Conservation (phyloP, 2,888 invertebrate genomes). For the Zygogramma bicolorata region DNA sequence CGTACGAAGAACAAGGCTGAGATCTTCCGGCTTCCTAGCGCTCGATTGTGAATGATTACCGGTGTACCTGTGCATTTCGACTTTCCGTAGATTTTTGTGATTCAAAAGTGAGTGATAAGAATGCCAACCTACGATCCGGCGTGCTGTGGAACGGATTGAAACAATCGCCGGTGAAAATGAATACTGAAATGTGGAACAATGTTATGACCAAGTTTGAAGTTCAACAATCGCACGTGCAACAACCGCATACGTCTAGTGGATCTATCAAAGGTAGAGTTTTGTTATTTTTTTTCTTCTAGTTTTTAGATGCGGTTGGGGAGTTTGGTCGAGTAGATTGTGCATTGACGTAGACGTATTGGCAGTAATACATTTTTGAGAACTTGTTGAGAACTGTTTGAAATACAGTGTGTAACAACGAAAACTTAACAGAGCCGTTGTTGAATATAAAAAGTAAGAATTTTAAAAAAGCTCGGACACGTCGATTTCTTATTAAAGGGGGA, state of each 20-base stretch:
- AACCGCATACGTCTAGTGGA: constrained; percentile 84
- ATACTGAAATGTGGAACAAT: constrained; percentile 87
- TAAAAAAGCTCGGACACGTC: no score
- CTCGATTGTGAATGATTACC: neutral
- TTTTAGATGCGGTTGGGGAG: neutral
- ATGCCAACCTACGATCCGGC: neutral
- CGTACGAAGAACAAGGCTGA: constrained; percentile 65
- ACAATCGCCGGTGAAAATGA: constrained; percentile 71
- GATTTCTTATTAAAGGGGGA: no score
- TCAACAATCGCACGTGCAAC: constrained; percentile 75
- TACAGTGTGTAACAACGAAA: no score
- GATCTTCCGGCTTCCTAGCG: constrained; percentile 41
- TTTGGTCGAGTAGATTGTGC: neutral
- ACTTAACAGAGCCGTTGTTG: no score
- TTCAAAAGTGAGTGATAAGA: constrained; percentile 6
- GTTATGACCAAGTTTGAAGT: constrained; percentile 82
- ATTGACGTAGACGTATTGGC: no score
- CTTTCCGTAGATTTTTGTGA: no score
- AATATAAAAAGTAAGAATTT: no score
- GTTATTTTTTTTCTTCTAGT: no score
- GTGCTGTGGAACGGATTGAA: constrained; percentile 13
- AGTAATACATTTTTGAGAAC: no score
- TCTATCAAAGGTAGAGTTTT: constrained; percentile 80
- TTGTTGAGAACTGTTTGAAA: no score
- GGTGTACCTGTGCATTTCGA: no score